These are phyloP conservation scores for Actias luna DNA, from an alignment of 2,888 invertebrate genomes.

Conservation along the genomic window DNA sequence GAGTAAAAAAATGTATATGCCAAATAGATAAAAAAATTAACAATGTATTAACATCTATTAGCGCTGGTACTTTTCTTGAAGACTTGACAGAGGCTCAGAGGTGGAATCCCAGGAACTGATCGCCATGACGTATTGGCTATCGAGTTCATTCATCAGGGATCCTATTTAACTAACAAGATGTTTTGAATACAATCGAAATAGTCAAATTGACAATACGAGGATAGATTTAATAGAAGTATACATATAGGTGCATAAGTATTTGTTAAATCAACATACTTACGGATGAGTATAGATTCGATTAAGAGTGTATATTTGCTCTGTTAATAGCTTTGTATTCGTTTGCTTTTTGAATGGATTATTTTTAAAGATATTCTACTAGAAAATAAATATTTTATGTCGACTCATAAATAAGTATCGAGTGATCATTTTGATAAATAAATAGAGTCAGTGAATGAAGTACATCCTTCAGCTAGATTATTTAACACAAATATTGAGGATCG, in stretches of 20 bases:
- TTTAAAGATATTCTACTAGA: neutral
- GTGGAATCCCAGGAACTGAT: too few relatives aligned
- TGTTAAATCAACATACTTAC: neutral
- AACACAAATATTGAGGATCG: neutral
- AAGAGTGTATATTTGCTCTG: neutral
- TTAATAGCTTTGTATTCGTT: neutral
- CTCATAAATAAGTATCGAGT: neutral
- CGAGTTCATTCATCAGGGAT: too few relatives aligned
- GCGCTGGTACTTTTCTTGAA: too few relatives aligned
- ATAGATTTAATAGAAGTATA: neutral
- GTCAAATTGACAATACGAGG: neutral
- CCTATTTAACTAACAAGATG: too few relatives aligned
- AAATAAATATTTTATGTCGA: neutral
- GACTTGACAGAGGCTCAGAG: too few relatives aligned
- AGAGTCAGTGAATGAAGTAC: neutral
- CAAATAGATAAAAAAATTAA: too few relatives aligned
- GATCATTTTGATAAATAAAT: neutral
- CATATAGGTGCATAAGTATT: neutral
- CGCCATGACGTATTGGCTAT: too few relatives aligned
- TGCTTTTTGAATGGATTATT: neutral
- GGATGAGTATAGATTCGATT: neutral
- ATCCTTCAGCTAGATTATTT: neutral
- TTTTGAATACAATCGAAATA: neutral
- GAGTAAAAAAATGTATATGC: too few relatives aligned
- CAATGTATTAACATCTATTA: too few relatives aligned